Conservation (phyloP, 2,113 vertebrate genomes). For the Synchiropus splendidus region DNA sequence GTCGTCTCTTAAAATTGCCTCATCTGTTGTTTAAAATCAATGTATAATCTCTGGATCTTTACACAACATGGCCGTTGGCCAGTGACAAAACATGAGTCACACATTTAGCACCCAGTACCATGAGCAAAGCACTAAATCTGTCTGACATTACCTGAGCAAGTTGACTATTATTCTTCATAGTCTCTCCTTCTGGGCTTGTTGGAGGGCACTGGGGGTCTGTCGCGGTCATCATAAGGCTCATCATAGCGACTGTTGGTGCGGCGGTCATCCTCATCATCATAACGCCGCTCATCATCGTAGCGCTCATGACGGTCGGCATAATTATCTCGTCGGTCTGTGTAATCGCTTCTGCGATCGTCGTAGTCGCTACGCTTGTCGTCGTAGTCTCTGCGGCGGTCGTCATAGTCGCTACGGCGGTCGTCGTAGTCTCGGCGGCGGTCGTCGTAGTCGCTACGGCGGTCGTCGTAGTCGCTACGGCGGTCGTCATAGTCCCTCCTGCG, state of each 20-base stretch:
- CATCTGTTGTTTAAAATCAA: too few relatives aligned
- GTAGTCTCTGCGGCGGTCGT: slow-evolving; percentile 4
- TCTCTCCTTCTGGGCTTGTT: slow-evolving; percentile 39
- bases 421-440: slow-evolving; percentile 6
- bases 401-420: slow-evolving; percentile 2
- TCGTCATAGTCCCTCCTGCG: slow-evolving; percentile 16
- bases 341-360: slow-evolving; percentile 15
- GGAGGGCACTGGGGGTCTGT: slow-evolving; percentile 39
- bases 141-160: too few relatives aligned
- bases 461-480: slow-evolving; percentile 13
- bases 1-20: too few relatives aligned
- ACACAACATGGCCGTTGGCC: too few relatives aligned
- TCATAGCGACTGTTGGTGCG: slow-evolving; percentile 26
- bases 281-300: slow-evolving; percentile 2
- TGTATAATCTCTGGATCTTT: too few relatives aligned
- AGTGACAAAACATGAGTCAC: background rate
- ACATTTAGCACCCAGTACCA: too few relatives aligned
- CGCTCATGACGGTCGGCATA: slow-evolving; percentile 13
- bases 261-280: background rate
- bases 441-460: slow-evolving; percentile 13
- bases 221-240: slow-evolving; percentile 27
- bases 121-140: too few relatives aligned
- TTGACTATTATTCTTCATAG: slow-evolving; percentile 12
- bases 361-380: slow-evolving; percentile 16
- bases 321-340: slow-evolving; percentile 9